These are phyloP conservation scores for Ceratoteleas bidentatus DNA, from an alignment of 1,140 invertebrate genomes.

Conservation along the genomic window DNA sequence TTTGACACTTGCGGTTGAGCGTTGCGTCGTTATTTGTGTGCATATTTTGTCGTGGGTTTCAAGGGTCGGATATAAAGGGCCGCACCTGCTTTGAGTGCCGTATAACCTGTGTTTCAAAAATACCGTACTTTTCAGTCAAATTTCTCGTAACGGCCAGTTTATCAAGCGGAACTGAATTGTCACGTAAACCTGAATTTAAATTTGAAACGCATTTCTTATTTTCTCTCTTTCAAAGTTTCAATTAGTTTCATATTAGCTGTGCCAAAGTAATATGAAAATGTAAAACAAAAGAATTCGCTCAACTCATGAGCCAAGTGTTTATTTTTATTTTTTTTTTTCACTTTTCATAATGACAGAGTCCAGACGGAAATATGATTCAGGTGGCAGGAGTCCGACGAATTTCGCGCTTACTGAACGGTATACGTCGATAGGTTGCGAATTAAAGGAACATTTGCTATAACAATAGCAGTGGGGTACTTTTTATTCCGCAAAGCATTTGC, in stretches of 20 bases:
- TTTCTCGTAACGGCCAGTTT: neutral
- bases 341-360: neutral
- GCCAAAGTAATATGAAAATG: too few relatives aligned
- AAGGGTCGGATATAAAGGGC: slow-evolving; percentile 42
- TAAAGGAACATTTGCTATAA: slow-evolving; percentile 12
- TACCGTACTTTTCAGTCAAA: neutral
- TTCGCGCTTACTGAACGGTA: neutral
- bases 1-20: too few relatives aligned
- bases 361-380: neutral
- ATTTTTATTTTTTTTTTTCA: too few relatives aligned
- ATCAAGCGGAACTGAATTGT: neutral
- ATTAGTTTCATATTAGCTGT: too few relatives aligned
- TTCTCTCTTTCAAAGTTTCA: too few relatives aligned
- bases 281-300: too few relatives aligned
- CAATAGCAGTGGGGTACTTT: slow-evolving; percentile 8
- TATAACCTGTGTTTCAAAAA: slow-evolving; percentile 38
- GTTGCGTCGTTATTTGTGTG: too few relatives aligned
- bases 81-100: slow-evolving; percentile 65
- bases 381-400: neutral
- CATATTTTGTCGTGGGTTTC: too few relatives aligned
- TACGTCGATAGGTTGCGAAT: slow-evolving; percentile 4
- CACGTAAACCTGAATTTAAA: too few relatives aligned
- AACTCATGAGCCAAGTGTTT: too few relatives aligned
- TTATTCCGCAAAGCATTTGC: slow-evolving; percentile 16
- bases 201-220: too few relatives aligned